Percentiles rank a stretch among this genome's conserved stretches.
phyloP scores from a whole-genome alignment of 1,140 invertebrate species.

The Brachionus koreanus region DNA sequence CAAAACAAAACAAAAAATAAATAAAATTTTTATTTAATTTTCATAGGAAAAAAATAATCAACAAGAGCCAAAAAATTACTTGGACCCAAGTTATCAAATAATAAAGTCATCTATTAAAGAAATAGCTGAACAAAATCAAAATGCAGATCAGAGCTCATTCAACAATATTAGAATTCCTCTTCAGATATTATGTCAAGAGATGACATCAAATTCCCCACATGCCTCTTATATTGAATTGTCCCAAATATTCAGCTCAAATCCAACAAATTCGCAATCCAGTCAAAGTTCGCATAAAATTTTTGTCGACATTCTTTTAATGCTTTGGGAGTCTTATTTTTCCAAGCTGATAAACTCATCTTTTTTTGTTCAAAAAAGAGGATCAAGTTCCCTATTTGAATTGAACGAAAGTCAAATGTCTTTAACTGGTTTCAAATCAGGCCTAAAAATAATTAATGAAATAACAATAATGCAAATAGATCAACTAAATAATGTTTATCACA shows the following conservation, averaged over 20 bases:
- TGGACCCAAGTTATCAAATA: slow-evolving; percentile 16
- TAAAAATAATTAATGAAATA: slow-evolving; percentile 8
- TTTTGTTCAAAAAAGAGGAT: not conserved
- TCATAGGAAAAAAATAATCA: not conserved
- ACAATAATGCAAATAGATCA: not conserved
- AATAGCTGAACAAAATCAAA: slow-evolving; percentile 5
- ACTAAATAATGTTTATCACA: not conserved
- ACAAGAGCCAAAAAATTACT: not conserved
- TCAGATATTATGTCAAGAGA: not conserved
- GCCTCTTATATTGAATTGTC: not conserved
- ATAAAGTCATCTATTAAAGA: slow-evolving; percentile 7
- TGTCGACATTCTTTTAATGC: not conserved
- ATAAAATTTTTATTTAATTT: not conserved
- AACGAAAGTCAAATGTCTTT: not conserved
- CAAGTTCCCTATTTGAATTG: not conserved
- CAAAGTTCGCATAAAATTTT: not conserved
- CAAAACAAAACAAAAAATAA: too few relatives aligned
- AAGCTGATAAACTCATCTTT: slow-evolving; percentile 15
- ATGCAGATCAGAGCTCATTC: not conserved
- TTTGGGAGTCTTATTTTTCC: slow-evolving; percentile 28
- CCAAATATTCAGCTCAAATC: not conserved
- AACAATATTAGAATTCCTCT: not conserved
- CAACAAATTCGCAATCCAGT: not conserved
- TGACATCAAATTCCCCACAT: not conserved
- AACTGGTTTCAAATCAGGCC: not conserved